Base-by-base conservation (phyloP, 2,888 invertebrate genomes). In the Dynastes maya region DNA sequence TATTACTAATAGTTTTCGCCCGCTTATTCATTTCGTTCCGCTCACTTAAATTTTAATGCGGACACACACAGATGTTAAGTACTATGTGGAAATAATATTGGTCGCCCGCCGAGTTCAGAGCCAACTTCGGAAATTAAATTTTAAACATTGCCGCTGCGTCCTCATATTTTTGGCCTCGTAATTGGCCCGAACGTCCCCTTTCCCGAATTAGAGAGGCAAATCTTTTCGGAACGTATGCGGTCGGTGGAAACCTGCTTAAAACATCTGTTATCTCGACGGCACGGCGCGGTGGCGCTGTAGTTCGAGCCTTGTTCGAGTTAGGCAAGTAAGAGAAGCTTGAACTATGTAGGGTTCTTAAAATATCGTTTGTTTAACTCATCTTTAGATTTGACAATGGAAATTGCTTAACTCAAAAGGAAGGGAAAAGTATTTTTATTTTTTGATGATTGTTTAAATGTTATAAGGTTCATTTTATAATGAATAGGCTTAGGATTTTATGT, bases 41-140 rank as follows among this genome's bases (percentile, higher is more conserved):
- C 71, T 71, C 71, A 71, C 71, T 71, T 71, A 71, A 71, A 58
- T 71, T 71, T 71, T 71, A 71, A 71, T 71, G 71, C 71, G 71
- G 71, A 71, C 71, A 71, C 71, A 71, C 71, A 71, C 71, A 71
- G 71, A 71, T 71, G 71, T 71, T 71, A 71, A 71, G 71, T 55
- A 55, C 71, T 71, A 71, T 58, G 71, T 71, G 71, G 71, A 71
- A 71, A 71, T 71, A 71, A 71, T 71, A 71, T 71, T 58, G 71
- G 49, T 51, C 70, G 71, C 55, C 67, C 55, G 71, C 70, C 29
- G 70, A 71, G 71, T 71, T 71, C 71, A 51, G 61, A 71, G 71
- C 71, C 58, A 71, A 71, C 71, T 71, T 71, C 37, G 71, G 71
- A 71, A 71, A 71, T 71, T 71, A 71, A 71, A 71, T 71, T 71